phyloP scores from a whole-genome alignment of 2,888 invertebrate genomes.

The Ormyrus labotus region DNA sequence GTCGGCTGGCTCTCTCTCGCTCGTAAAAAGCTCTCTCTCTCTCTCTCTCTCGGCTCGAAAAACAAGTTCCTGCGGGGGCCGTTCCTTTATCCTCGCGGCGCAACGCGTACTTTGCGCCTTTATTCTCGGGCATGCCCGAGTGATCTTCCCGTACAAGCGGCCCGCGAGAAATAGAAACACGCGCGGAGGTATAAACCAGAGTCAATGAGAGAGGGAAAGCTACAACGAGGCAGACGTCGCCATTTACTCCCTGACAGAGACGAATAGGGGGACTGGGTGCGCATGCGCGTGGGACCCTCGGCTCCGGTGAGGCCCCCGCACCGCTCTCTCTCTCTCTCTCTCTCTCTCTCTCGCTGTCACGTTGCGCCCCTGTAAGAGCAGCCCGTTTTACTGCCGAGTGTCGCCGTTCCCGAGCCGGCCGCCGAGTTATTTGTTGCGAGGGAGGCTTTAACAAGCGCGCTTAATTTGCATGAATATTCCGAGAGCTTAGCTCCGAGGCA shows the following conservation, averaged over 20 bases:
- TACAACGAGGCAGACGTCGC: constrained; percentile 12
- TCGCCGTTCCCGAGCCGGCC: not conserved
- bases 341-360: no score
- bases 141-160: constrained; percentile 21
- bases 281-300: not conserved
- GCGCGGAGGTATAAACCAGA: constrained; percentile 2
- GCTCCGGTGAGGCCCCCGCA: no score
- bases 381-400: not conserved
- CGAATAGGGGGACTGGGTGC: constrained; percentile 61
- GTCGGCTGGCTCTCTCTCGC: not conserved
- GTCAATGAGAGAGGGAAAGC: constrained; percentile 47
- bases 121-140: constrained; percentile 44
- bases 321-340: no score
- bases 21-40: not conserved
- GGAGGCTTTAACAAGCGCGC: not conserved
- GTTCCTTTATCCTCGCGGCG: constrained; percentile 37
- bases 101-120: constrained; percentile 23
- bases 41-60: not conserved
- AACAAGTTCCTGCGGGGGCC: not conserved
- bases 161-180: not conserved
- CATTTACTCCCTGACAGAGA: constrained; percentile 68
- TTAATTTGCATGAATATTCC: constrained; percentile 33
- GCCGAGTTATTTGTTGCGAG: constrained; percentile 15
- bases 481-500: not conserved
- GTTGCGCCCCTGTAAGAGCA: no score